These are phyloP conservation scores for Leptinotarsa undecemlineata DNA, from an alignment of 1,140 invertebrate genomes.

Conservation along the genomic window DNA sequence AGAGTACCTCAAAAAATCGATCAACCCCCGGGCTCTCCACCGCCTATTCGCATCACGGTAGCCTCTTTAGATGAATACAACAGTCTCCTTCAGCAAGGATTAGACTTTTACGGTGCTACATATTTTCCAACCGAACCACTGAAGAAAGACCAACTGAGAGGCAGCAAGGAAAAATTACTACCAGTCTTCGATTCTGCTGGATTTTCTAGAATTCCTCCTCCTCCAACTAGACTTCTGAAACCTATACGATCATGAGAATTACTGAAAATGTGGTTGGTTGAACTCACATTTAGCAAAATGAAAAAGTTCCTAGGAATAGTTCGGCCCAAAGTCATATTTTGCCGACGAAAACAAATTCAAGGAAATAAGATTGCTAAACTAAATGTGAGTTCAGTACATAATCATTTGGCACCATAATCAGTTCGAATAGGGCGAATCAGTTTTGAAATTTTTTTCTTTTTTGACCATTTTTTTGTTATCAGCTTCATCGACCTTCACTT, in stretches of 20 bases:
- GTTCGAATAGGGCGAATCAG: no score
- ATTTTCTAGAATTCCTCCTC: constrained; percentile 77
- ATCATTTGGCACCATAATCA: no score
- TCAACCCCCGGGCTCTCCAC: constrained; percentile 57
- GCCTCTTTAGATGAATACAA: constrained; percentile 81
- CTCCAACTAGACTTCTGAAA: constrained; percentile 75
- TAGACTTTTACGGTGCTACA: constrained; percentile 84
- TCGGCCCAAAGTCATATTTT: no score
- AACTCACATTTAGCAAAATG: not conserved
- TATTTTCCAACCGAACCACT: constrained; percentile 81
- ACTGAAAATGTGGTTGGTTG: constrained; percentile 18
- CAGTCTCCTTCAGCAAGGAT: constrained; percentile 75
- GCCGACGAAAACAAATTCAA: no score
- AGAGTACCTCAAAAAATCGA: constrained; percentile 57
- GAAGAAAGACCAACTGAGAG: constrained; percentile 61
- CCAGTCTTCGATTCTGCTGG: constrained; percentile 82
- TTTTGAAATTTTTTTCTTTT: no score
- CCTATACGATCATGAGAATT: constrained; percentile 56
- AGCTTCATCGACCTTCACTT: no score
- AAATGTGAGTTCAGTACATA: no score
- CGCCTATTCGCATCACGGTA: constrained; percentile 73
- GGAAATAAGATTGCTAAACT: no score
- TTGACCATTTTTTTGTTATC: no score
- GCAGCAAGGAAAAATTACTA: constrained; percentile 73
- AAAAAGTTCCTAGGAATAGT: no score